Conservation (phyloP, 1,140 invertebrate genomes). For the Drosophila sp. region DNA sequence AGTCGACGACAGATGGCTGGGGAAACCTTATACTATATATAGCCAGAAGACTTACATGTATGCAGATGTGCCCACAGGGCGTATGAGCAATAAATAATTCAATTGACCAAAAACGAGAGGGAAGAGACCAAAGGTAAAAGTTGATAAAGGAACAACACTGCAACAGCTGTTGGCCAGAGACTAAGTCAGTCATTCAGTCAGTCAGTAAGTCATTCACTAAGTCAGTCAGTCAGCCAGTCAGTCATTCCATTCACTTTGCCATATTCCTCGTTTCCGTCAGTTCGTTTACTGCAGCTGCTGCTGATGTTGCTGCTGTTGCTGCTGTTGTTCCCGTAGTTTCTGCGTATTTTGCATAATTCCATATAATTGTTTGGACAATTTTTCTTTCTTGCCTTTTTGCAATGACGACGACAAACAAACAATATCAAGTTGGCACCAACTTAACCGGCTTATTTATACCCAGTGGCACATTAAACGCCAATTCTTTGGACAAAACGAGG, state of each 20-base stretch:
- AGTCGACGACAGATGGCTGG: constrained; percentile 51
- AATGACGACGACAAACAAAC: constrained; percentile 67
- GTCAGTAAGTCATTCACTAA: constrained; percentile 28
- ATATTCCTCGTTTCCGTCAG: constrained; percentile 67
- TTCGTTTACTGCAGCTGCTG: constrained; percentile 44
- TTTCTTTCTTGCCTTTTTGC: constrained; percentile 49
- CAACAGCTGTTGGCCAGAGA: constrained; percentile 39
- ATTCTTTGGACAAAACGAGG: constrained; percentile 17
- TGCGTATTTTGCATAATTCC: constrained; percentile 78
- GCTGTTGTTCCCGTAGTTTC: constrained; percentile 51
- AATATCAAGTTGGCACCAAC: constrained; percentile 54
- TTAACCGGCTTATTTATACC: constrained; percentile 31
- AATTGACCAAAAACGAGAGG: constrained; percentile 25
- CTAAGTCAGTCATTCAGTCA: constrained; percentile 21
- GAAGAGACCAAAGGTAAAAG: constrained; percentile 13
- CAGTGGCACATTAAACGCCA: constrained; percentile 58
- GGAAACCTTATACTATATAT: constrained; percentile 38
- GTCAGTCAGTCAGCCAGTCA: constrained; percentile 46
- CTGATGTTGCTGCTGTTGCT: constrained; percentile 39
- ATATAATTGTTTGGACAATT: constrained; percentile 64
- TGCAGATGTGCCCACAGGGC: constrained; percentile 39
- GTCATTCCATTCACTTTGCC: constrained; percentile 61
- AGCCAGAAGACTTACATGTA: constrained; percentile 30
- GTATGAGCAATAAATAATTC: constrained; percentile 52
- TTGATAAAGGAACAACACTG: constrained; percentile 25